Conservation (phyloP, 2,888 invertebrate species). For the Cephus spinipes region DNA sequence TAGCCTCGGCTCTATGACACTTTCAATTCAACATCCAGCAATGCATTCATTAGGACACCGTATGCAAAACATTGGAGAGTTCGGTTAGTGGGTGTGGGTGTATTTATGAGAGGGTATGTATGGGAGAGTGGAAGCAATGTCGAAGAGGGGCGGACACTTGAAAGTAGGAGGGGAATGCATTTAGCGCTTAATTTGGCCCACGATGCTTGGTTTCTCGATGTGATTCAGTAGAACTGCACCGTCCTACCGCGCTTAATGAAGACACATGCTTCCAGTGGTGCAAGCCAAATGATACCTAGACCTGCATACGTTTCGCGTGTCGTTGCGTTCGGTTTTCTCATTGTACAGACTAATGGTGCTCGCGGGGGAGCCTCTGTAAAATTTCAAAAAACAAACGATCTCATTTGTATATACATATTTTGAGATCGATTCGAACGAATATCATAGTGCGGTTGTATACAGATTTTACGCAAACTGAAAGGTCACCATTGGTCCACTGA, state of each 20-base stretch:
- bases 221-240: constrained; percentile 53
- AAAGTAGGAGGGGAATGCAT: constrained; percentile 42
- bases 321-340: constrained; percentile 49
- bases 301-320: constrained; percentile 50
- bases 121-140: constrained; percentile 3
- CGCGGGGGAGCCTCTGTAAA: constrained; percentile 17
- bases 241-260: constrained; percentile 54
- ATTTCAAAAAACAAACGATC: background rate
- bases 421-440: background rate
- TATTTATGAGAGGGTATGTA: constrained; percentile 10
- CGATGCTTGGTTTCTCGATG: constrained; percentile 52
- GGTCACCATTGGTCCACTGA: background rate
- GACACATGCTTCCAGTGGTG: constrained; percentile 53
- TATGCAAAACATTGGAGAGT: constrained; percentile 51
- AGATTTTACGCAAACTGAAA: background rate
- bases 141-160: constrained; percentile 12
- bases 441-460: background rate
- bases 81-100: background rate
- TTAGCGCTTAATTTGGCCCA: constrained; percentile 56
- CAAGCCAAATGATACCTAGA: constrained; percentile 54
- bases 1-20: constrained; percentile 3
- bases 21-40: constrained; percentile 33
- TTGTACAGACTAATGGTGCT: constrained; percentile 49
- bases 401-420: background rate
- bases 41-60: constrained; percentile 51